phyloP scores from a whole-genome alignment of 2,113 vertebrate species.

The Pollachius pollachius region DNA sequence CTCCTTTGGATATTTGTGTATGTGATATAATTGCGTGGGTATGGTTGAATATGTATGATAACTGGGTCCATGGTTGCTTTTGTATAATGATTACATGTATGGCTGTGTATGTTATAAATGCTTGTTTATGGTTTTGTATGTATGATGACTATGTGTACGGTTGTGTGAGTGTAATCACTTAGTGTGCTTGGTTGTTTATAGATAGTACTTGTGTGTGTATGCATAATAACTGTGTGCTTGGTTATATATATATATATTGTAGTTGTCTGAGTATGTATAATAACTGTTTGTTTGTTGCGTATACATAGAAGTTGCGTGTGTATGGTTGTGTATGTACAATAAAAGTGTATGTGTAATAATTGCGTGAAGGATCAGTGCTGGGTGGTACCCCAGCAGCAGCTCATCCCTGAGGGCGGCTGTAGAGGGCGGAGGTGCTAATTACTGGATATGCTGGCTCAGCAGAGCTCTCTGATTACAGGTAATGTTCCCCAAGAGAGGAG shows the following conservation, averaged over 20 bases:
- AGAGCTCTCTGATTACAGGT: slow-evolving; percentile 69
- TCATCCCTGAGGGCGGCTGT: slow-evolving; percentile 55
- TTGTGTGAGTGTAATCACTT: too few relatives aligned
- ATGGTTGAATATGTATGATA: background rate
- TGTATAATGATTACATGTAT: too few relatives aligned
- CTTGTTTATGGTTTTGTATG: background rate
- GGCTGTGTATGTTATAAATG: background rate
- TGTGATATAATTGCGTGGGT: background rate
- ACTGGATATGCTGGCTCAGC: slow-evolving; percentile 72
- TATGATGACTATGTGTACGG: too few relatives aligned
- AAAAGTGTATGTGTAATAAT: too few relatives aligned
- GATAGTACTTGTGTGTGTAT: too few relatives aligned
- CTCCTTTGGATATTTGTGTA: background rate
- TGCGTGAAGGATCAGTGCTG: too few relatives aligned
- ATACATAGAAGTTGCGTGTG: background rate
- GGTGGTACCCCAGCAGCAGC: background rate
- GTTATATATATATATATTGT: background rate
- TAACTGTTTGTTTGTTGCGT: too few relatives aligned
- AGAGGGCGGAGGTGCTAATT: slow-evolving; percentile 75
- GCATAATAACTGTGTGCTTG: too few relatives aligned
- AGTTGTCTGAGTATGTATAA: too few relatives aligned
- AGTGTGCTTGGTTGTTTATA: too few relatives aligned
- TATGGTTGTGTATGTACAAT: too few relatives aligned
- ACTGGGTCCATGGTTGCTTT: background rate
- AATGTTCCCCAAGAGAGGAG: slow-evolving; percentile 68